phyloP scores from a whole-genome alignment of 2,797 vertebrate genomes.

The Melanotaenia pygmaea region DNA sequence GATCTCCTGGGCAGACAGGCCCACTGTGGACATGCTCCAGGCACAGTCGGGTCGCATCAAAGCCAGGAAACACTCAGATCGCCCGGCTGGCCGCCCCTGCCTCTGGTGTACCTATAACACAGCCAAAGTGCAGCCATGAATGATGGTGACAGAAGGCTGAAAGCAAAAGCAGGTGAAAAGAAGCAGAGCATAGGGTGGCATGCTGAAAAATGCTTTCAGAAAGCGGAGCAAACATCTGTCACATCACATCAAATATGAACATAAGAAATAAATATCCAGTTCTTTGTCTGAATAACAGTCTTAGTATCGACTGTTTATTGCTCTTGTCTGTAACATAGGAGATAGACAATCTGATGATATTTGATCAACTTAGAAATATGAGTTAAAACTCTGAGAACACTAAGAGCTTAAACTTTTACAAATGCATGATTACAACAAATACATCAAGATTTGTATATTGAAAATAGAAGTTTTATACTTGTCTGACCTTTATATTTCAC shows the following conservation, averaged over 20 bases:
- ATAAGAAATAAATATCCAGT: not conserved
- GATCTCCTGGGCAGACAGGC: constrained; percentile 93
- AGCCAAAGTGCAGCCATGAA: constrained; percentile 49
- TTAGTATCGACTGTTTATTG: not conserved
- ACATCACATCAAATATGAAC: constrained; percentile 19
- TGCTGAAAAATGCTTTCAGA: constrained; percentile 7
- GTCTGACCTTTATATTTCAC: constrained; percentile 10
- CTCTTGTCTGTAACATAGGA: not conserved
- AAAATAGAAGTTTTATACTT: not conserved
- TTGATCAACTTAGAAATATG: too few species aligned
- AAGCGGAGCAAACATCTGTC: constrained; percentile 47
- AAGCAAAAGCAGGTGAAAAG: constrained; percentile 44
- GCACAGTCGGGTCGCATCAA: constrained; percentile 81
- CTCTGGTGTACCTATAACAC: constrained; percentile 80
- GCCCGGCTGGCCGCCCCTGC: constrained; percentile 72
- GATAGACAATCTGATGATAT: too few species aligned
- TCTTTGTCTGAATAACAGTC: too few species aligned
- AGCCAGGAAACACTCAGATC: constrained; percentile 80
- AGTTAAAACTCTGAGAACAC: not conserved
- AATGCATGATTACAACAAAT: not conserved
- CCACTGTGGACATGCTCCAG: constrained; percentile 93
- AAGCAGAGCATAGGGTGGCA: constrained; percentile 33
- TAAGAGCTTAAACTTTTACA: not conserved
- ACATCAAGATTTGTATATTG: not conserved
- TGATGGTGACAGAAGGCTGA: constrained; percentile 23